A percentile compares a stretch with the other conserved stretches of the same genome.
phyloP scores from a whole-genome alignment of 2,113 vertebrate genomes.

The Acinonyx jubatus region DNA sequence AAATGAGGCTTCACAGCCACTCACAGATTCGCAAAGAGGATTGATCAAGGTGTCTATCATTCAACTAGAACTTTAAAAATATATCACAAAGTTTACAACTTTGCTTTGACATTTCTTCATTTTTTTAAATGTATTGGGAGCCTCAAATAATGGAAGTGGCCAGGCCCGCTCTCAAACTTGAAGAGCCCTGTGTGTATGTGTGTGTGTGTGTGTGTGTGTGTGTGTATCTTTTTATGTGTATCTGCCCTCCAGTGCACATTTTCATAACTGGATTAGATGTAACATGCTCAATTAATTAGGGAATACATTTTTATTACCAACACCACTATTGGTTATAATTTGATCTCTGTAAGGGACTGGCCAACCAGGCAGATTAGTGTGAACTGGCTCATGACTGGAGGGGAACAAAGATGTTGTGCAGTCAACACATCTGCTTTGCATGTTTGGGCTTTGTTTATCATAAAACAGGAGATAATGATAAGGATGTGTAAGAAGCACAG shows the following conservation, averaged over 20 bases:
- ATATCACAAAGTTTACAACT: neutral
- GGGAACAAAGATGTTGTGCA: neutral
- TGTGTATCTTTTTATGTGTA: neutral
- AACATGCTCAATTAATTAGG: slow-evolving; percentile 12
- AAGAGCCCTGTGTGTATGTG: neutral
- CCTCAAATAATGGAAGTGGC: neutral
- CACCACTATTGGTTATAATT: neutral
- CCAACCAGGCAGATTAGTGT: neutral
- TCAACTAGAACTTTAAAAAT: neutral
- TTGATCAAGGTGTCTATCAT: neutral
- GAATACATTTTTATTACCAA: slow-evolving; percentile 29
- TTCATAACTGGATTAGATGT: neutral
- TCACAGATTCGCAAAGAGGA: neutral
- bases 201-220: neutral
- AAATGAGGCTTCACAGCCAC: neutral
- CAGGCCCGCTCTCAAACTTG: neutral
- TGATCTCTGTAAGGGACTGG: neutral
- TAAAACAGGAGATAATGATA: neutral
- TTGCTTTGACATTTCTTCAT: neutral
- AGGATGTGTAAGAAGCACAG: neutral
- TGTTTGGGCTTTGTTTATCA: neutral
- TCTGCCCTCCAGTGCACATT: neutral
- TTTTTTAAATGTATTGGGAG: neutral
- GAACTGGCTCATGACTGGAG: neutral
- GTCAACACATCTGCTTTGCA: neutral